Evolutionary conservation across 1,140 invertebrate genomes (phyloP).

Genomic region (Holotrichia oblita): DNA sequence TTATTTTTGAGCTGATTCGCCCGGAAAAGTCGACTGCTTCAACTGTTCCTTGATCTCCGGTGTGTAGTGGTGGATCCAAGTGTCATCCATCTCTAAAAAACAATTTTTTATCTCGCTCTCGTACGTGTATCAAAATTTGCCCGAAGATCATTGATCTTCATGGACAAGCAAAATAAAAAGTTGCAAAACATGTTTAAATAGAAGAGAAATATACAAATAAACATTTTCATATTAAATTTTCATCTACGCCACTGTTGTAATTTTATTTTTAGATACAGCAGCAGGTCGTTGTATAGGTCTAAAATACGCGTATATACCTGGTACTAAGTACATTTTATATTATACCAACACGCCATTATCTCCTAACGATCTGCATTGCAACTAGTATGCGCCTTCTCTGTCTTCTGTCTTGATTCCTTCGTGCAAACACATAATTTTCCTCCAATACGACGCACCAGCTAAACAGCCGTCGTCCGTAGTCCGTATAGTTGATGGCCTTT

Average conservation of each 20-base stretch:
- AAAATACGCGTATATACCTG: neutral
- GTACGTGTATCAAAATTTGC: no score
- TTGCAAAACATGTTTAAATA: no score
- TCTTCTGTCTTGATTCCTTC: slow-evolving; percentile 1
- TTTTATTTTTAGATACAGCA: neutral
- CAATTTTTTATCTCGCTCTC: no score
- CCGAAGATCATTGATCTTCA: no score
- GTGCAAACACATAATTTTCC: slow-evolving; percentile 10
- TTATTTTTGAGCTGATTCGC: no score
- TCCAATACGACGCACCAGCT: neutral
- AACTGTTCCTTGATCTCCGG: no score
- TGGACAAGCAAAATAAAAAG: no score
- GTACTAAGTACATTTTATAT: neutral
- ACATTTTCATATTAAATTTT: no score
- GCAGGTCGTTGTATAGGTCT: neutral
- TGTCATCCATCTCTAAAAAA: no score
- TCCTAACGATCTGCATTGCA: slow-evolving; percentile 1
- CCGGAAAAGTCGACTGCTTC: no score
- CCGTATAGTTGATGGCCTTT: neutral
- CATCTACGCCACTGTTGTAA: neutral
- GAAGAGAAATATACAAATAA: no score
- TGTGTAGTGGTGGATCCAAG: no score
- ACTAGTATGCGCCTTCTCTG: neutral
- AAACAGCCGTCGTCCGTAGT: neutral
- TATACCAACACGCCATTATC: neutral